Percentiles rank a stretch among this genome's conserved stretches.
phyloP scores from a whole-genome alignment of 35 echinoderm and acorn worm species.

The Lytechinus variegatus region DNA sequence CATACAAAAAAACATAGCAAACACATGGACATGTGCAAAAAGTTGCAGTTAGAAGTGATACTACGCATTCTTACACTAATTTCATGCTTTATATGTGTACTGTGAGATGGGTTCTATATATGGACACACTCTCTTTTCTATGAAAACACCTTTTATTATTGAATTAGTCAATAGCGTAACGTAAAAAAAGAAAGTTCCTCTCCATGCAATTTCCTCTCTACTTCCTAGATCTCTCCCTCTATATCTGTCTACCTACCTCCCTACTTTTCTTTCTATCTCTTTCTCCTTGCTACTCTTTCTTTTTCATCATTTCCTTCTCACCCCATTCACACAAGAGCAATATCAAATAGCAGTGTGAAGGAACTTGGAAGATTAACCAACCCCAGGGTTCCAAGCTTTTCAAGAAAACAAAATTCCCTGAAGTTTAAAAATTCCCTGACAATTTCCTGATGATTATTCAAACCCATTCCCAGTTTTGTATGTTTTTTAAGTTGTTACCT shows the following conservation, averaged over 20 bases:
- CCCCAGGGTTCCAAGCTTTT: too few relatives aligned
- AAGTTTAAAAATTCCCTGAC: too few relatives aligned
- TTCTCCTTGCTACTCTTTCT: too few relatives aligned
- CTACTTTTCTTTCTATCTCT: too few relatives aligned
- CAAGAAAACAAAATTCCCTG: too few relatives aligned
- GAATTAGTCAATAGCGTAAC: background rate
- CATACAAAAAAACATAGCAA: too few relatives aligned
- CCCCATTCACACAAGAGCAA: background rate
- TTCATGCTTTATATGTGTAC: background rate
- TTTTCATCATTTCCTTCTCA: background rate
- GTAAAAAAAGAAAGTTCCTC: background rate
- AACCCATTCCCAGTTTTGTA: too few relatives aligned
- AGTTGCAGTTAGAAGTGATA: too few relatives aligned
- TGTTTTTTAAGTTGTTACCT: too few relatives aligned
- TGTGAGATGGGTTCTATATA: background rate
- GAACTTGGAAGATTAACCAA: background rate
- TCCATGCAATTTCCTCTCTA: slow-evolving; percentile 2
- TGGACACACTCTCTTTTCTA: background rate
- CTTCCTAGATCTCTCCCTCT: background rate
- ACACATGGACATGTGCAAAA: too few relatives aligned
- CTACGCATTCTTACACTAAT: background rate
- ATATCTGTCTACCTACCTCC: too few relatives aligned
- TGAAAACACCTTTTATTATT: background rate
- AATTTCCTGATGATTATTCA: too few relatives aligned
- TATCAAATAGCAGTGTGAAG: background rate